phyloP scores from a whole-genome alignment of 2,113 vertebrate genomes.

The Myotis davidii region DNA sequence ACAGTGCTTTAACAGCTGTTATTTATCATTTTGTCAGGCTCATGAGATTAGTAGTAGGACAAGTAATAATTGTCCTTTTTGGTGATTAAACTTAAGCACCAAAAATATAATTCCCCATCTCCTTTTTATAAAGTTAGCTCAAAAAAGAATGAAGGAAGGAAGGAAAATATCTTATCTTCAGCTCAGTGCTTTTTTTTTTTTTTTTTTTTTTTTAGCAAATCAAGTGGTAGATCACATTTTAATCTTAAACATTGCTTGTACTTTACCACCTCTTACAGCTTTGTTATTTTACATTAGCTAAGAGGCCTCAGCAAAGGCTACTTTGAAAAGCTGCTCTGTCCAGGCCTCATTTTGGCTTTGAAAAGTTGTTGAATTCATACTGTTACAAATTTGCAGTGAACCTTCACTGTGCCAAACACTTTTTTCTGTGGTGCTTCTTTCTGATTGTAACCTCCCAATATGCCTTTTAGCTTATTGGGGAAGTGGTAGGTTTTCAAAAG shows the following conservation, averaged over 20 bases:
- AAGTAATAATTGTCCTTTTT: background rate
- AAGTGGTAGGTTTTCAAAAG: background rate
- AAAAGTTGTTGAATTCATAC: slow-evolving; percentile 11
- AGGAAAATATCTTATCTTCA: background rate
- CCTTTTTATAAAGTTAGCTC: slow-evolving; percentile 45
- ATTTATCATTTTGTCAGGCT: slow-evolving; percentile 44
- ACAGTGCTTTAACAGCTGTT: background rate
- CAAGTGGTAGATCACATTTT: slow-evolving; percentile 22
- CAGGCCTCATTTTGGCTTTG: slow-evolving; percentile 53
- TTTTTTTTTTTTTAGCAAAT: background rate
- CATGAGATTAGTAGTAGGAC: background rate
- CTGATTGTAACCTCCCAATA: background rate
- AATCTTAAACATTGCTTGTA: background rate
- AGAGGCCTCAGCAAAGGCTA: background rate
- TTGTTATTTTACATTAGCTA: background rate
- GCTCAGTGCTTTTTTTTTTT: background rate
- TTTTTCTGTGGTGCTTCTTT: background rate
- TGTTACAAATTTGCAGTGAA: slow-evolving; percentile 20
- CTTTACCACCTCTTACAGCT: background rate
- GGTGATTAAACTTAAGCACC: background rate
- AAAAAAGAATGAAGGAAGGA: background rate
- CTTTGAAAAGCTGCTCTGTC: slow-evolving; percentile 47
- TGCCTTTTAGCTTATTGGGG: background rate
- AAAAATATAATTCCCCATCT: background rate
- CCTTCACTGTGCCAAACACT: background rate